Evolutionary conservation across 2,113 vertebrate species (phyloP), one percentile per base, ranked within the genome.

Genomic region (Xiphophorus maculatus): DNA sequence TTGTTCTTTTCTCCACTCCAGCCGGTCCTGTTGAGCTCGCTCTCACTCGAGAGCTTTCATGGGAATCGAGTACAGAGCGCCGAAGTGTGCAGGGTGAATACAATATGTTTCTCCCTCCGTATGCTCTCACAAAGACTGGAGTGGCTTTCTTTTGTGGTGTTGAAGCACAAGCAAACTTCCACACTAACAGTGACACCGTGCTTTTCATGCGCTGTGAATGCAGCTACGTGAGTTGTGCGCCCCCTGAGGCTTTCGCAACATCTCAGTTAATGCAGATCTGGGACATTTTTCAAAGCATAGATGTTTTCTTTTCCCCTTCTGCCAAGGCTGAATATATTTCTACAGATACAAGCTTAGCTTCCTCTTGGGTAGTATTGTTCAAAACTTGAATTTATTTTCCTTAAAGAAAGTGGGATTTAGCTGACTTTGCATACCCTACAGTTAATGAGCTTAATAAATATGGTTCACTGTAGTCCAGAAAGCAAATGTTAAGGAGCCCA

Each of bases 101-200:
- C 78, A 83, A 33, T 66, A 73, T 37, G 65, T 73, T 61, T 78
- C 29, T 72, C 33, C 28, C 17, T 74, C 48, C 77, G 66, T 69
- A 17, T 66, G 30, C 25, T 64, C 42, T 69, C 28, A 28, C 42
- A 29, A 66, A 66, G 32, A 51, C 42, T 66, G 37, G 48, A 71
- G 67, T 32, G 25, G 30, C 35, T 28, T 69, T 7, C 60, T 69
- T 10, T 33, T 32, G 29, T 63, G 12, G n/a, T 33, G 42, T 54
- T 79, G 65, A 66, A 76, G 35, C 40, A 65, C 40, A 73, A 82
- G 66, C 68, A 25, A 77, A 82, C 25, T 11, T 66, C n/a, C 51
- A 25, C 30, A 44, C 40, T 33, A 19, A 72, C 30, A 19, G 13
- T 9, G 58, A 69, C 44, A 66, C 17, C 30, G 14, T 10, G 29